Conservation (phyloP, 2,113 vertebrate species). For the Hydrochoerus hydrochaeris region DNA sequence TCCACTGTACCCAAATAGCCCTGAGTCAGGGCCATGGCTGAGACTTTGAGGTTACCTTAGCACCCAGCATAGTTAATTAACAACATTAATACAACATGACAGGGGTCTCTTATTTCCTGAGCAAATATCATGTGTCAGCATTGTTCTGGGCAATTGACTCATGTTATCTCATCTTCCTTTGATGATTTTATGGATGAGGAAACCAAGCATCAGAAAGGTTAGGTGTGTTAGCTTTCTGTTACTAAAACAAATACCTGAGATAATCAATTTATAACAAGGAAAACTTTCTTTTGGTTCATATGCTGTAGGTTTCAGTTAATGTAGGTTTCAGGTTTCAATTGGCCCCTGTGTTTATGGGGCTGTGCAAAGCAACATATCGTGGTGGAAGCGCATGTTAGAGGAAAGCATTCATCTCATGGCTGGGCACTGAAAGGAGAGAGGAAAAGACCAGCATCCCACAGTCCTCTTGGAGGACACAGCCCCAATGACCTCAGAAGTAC, state of each 20-base stretch:
- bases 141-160: not conserved
- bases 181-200: not conserved
- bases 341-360: not conserved
- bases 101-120: not conserved
- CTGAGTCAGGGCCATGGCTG: too few relatives aligned
- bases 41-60: not conserved
- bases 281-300: not conserved
- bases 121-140: not conserved
- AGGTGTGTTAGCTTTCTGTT: not conserved
- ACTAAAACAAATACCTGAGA: not conserved
- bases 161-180: not conserved
- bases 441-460: not conserved
- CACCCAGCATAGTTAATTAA: not conserved
- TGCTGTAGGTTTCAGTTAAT: not conserved
- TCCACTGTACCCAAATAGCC: not conserved
- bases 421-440: not conserved
- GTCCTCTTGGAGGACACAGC: not conserved
- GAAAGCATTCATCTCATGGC: not conserved
- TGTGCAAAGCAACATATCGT: not conserved
- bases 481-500: not conserved
- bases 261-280: not conserved
- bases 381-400: not conserved
- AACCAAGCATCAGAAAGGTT: not conserved
- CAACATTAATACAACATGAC: not conserved
- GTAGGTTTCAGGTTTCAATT: not conserved